Percentiles rank a stretch among this genome's conserved stretches.
Conservation (phyloP, 2,888 invertebrate species). For the Ceriagrion tenellum region DNA sequence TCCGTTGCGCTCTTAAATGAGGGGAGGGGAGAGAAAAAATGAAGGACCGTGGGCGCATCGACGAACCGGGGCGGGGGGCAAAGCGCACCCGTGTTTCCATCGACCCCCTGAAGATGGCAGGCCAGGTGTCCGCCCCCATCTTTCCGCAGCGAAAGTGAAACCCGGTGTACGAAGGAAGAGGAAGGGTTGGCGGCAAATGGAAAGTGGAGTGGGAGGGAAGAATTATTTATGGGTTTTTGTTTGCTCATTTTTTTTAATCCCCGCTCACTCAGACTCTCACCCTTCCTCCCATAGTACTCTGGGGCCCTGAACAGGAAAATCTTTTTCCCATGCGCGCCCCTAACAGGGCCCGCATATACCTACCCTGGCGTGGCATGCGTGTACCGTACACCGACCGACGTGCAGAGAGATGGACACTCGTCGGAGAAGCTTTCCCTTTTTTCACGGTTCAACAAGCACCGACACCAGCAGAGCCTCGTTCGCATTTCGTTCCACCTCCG, state of each 20-base stretch:
- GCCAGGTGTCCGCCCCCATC: constrained; percentile 27
- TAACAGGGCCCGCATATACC: not conserved
- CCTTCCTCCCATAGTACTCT: not conserved
- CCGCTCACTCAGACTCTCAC: not conserved
- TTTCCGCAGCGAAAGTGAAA: not conserved
- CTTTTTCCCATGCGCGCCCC: not conserved
- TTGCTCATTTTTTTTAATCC: constrained; percentile 32
- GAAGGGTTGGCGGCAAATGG: not conserved
- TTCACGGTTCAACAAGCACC: not conserved
- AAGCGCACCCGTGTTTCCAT: not conserved
- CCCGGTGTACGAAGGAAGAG: not conserved
- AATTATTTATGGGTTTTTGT: constrained; percentile 29
- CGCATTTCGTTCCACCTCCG: not conserved
- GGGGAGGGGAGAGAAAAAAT: not conserved
- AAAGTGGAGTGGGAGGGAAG: too few species aligned
- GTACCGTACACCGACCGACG: too few species aligned
- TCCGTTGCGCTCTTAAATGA: not conserved
- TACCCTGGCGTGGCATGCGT: too few species aligned
- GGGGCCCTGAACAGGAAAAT: not conserved
- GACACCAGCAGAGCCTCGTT: not conserved
- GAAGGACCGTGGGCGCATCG: not conserved
- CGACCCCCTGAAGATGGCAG: constrained; percentile 26
- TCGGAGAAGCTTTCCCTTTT: not conserved
- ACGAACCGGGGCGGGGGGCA: not conserved
- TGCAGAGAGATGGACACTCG: too few species aligned